These are phyloP conservation scores for Eulemur rubriventer DNA, from an alignment of 2,797 vertebrate species.

Conservation along the genomic window DNA sequence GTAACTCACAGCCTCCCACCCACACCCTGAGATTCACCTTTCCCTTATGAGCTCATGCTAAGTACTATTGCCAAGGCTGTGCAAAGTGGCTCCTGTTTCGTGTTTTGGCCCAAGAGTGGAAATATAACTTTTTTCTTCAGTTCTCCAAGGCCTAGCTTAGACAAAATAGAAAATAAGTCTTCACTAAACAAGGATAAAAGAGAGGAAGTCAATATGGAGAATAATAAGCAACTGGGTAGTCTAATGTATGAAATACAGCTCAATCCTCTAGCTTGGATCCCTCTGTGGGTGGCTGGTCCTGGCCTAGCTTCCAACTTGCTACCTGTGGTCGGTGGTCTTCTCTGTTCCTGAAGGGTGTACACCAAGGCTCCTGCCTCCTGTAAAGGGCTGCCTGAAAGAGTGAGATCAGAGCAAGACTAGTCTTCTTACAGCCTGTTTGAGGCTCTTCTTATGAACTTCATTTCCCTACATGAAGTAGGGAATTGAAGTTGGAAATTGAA, in stretches of 20 bases:
- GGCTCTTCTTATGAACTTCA: not conserved
- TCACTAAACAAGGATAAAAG: not conserved
- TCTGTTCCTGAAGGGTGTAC: not conserved
- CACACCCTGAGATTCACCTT: not conserved
- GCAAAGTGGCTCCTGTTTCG: not conserved
- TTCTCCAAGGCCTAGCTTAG: not conserved
- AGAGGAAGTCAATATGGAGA: not conserved
- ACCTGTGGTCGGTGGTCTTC: not conserved
- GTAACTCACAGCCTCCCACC: not conserved
- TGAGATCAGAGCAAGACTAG: not conserved
- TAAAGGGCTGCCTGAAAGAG: not conserved
- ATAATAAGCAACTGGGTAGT: not conserved
- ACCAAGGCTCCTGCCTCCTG: not conserved
- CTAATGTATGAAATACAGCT: not conserved
- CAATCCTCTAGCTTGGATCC: not conserved
- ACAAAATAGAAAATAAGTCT: conserved; percentile 38
- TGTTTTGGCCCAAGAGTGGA: not conserved
- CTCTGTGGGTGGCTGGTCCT: not conserved
- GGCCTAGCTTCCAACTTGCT: not conserved
- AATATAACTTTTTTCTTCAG: not conserved
- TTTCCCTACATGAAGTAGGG: not conserved
- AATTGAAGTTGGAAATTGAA: not conserved
- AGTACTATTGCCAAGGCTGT: not conserved
- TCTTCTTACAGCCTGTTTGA: not conserved
- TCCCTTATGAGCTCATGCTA: not conserved